Evolutionary conservation across 2,797 vertebrate genomes (phyloP).

Genomic region (Hapalemur alaotrensis): DNA sequence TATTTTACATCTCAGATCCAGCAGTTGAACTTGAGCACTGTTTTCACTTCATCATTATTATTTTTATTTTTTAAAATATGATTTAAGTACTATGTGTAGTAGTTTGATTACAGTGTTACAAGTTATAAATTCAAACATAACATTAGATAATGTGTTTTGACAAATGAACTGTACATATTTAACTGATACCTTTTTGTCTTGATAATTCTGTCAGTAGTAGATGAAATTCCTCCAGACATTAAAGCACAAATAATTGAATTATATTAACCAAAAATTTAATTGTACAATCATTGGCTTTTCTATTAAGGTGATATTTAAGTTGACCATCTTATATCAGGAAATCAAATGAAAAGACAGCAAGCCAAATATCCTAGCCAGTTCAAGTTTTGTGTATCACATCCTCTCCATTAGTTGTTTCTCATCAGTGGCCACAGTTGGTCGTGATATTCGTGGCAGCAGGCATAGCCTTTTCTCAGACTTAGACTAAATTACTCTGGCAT

Average conservation of each 20-base stretch:
- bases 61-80: background rate
- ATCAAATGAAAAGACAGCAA: background rate
- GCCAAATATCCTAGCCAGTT: background rate
- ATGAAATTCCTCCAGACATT: conserved; percentile 1
- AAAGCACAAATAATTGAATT: background rate
- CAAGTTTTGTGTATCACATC: background rate
- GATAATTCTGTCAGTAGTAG: background rate
- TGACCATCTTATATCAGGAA: background rate
- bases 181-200: background rate
- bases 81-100: background rate
- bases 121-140: background rate
- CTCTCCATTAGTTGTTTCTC: background rate
- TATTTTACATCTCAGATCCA: background rate
- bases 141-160: background rate
- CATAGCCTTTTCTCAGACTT: background rate
- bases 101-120: conserved; percentile 8
- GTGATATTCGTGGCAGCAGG: background rate
- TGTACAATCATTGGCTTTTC: background rate
- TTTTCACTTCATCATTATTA: background rate
- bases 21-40: background rate
- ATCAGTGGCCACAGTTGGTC: background rate
- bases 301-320: background rate
- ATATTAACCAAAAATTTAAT: background rate
- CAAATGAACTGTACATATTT: background rate
- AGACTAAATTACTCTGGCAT: background rate